Evolutionary conservation across 2,888 invertebrate genomes (phyloP).

Genomic region (Zele albiditarsus): DNA sequence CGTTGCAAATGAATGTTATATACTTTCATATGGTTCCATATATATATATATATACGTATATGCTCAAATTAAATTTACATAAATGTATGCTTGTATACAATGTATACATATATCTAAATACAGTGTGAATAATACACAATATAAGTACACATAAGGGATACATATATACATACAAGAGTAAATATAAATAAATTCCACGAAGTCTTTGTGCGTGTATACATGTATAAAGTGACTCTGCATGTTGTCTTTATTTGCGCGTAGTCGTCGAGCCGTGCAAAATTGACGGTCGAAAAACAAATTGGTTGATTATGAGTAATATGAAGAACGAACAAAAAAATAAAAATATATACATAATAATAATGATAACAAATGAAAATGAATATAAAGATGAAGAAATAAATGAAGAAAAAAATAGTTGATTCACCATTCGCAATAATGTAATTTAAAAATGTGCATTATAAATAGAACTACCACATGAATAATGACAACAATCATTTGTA

Average conservation of each 20-base stretch:
- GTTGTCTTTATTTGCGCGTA: conserved; percentile 23
- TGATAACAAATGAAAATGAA: neutral
- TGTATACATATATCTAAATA: neutral
- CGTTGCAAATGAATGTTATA: neutral
- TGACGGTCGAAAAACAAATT: conserved; percentile 26
- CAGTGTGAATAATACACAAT: neutral
- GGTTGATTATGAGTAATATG: conserved; percentile 3
- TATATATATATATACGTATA: neutral
- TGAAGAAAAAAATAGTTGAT: conserved; percentile 9
- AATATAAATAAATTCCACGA: neutral
- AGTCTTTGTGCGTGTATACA: neutral
- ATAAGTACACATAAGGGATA: neutral
- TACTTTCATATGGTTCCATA: neutral
- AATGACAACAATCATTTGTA: conserved; percentile 17
- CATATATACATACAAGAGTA: neutral
- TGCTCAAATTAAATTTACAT: neutral
- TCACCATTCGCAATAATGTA: neutral
- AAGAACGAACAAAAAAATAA: neutral
- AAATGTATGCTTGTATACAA: neutral
- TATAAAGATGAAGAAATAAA: neutral
- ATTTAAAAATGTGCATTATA: conserved; percentile 12
- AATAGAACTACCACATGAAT: conserved; percentile 17
- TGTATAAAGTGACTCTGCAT: conserved; percentile 33
- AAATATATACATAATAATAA: neutral
- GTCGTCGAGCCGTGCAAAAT: conserved; percentile 37